Evolutionary conservation across 1,140 invertebrate species (phyloP), one percentile per base, ranked within the genome.

Genomic region (Cotesia chilonis): DNA sequence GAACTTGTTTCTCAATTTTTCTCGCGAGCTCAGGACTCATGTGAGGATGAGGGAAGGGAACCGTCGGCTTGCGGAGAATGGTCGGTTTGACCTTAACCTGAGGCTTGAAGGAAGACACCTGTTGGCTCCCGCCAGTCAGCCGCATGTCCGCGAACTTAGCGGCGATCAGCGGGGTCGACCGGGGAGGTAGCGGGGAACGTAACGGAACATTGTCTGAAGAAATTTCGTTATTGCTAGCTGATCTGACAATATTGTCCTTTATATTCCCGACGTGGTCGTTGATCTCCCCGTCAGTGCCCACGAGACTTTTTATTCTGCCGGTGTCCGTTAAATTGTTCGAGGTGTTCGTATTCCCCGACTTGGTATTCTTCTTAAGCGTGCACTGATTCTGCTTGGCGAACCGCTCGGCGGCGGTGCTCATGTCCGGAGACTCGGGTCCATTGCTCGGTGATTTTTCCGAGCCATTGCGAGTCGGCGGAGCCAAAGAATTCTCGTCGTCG

Each of bases 351-450:
- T 74, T 57, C 35, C 73, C 81, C 0, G 81, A 84, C 70, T 90
- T 91, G 0, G 89, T 90, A 72, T 91, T 93, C 78, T 95, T 95
- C 81, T 94, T 94, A 59, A 95, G 84, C 0, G 94, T 95, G 73
- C 92, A 93, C 82, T 95, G 93, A 79, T 94, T 94, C 68, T 93
- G 92, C 77, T 92, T 92, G 6, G 92, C 92, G 78, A 93, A 94
- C 7, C 91, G 85, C 79, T 93, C 92, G 0, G 92, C 92, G 0
- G 91, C 91, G 1, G 92, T 93, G 47, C 91, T 90, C 89, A 92
- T 90, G 69, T 92, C 91, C 0, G 91, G 90, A 37, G 90, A 91
- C 51, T 92, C 90, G 0, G 89, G 89, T 3, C 88, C 89, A 4
- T 77, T 79, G 4, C 81, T 83, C 0, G 81, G 80, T n/a, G 83